Base-by-base conservation (phyloP, 2,888 invertebrate genomes). In the Eristalis intricaria region DNA sequence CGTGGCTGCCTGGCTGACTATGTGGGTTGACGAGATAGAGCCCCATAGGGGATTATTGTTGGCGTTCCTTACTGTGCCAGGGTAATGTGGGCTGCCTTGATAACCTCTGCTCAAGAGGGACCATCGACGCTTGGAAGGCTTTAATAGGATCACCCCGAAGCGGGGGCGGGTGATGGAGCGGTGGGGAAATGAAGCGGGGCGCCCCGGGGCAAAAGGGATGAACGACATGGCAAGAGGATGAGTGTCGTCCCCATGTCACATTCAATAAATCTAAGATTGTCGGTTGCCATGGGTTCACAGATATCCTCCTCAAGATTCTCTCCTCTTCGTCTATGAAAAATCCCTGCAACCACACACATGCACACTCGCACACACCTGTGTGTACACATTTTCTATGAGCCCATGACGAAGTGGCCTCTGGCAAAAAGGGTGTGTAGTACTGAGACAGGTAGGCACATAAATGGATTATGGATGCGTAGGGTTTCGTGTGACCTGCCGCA, bases 221-320 rank as follows among this genome's bases (percentile, higher is more conserved):
- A 43, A 43, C 43, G 43, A 43, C 15, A 26, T 26, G 15, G 43
- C 15, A 15, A n/a, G n/a, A 50, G 50, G 50, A 50, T 50, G 50
- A 50, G 50, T 63, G 68, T 77, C 77, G 61, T 77, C 70, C 69
- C 70, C 78, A 78, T 78, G 58, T 78, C 64, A 64, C 38, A 38
- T 78, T 78, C 64, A 71, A 78, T 78, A 78, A 78, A 78, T 78
- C 70, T 71, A 65, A 78, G 70, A 40, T 71, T 78, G 50, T 8
- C 19, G 38, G 69, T 69, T 63, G 69, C 63, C 19, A 69, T 77
- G 69, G 58, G 70, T 64, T 70, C 32, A 32, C 32, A 64, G 78
- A 64, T 78, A 38, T 32, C 56, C 78, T 78, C 50, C 40, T 71
- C 38, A 38, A 71, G 64, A 71, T 43, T 64, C 78, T n/a, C n/a